phyloP scores from a whole-genome alignment of 2,797 vertebrate genomes.

The Allenopithecus nigroviridis region DNA sequence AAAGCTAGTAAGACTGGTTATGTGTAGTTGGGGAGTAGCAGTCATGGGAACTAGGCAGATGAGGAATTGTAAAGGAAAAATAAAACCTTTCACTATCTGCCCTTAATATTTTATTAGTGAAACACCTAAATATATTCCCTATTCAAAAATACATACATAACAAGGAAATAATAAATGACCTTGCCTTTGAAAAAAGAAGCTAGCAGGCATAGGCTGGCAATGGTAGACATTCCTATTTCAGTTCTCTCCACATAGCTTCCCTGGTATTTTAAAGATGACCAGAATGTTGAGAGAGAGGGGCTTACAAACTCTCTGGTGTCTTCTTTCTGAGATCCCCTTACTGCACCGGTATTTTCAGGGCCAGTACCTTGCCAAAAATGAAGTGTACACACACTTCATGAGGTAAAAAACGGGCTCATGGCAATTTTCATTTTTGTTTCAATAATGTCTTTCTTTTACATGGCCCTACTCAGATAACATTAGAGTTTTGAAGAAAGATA shows the following conservation, averaged over 20 bases:
- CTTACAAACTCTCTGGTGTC: constrained; percentile 15
- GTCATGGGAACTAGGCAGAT: not conserved
- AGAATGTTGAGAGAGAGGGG: constrained; percentile 45
- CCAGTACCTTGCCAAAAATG: constrained; percentile 75
- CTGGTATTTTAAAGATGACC: constrained; percentile 59
- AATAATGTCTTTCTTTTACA: constrained; percentile 62
- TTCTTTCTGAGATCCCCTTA: constrained; percentile 44
- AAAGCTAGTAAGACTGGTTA: not conserved
- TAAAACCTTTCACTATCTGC: not conserved
- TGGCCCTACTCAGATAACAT: constrained; percentile 74
- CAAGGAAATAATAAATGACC: not conserved
- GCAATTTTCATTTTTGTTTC: constrained; percentile 76
- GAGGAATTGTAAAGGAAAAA: not conserved
- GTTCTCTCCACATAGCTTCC: not conserved
- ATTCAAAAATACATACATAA: not conserved
- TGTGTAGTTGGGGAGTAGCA: not conserved
- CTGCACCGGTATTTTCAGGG: constrained; percentile 50
- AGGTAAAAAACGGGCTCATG: constrained; percentile 74
- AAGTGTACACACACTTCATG: constrained; percentile 72
- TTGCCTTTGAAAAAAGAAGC: constrained; percentile 51
- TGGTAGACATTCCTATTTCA: not conserved
- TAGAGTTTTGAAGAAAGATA: constrained; percentile 63
- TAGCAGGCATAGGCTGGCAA: not conserved
- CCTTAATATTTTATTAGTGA: not conserved
- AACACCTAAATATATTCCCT: not conserved